These are phyloP conservation scores for Pipra filicauda DNA, from an alignment of 2,113 vertebrate genomes.

Conservation along the genomic window DNA sequence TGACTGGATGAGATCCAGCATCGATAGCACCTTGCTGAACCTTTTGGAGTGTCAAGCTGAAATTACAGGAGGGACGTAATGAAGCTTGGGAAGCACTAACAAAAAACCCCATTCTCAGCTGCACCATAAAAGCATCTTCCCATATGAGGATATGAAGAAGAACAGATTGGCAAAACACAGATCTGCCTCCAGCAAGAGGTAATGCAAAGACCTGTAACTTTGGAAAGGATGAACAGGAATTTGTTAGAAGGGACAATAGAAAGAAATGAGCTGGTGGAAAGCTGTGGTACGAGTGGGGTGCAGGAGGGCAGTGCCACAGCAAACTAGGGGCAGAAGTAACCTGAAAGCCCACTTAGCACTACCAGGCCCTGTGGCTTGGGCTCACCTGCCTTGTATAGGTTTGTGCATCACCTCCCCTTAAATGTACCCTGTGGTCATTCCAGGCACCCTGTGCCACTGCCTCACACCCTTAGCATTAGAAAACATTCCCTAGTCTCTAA, in stretches of 20 bases:
- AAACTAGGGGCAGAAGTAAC: background rate
- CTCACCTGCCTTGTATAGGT: background rate
- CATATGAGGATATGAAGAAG: background rate
- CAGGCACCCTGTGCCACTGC: background rate
- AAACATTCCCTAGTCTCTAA: background rate
- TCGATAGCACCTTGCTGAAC: constrained; percentile 32
- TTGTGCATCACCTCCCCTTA: background rate
- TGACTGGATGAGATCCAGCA: constrained; percentile 50
- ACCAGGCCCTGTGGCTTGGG: background rate
- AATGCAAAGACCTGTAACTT: background rate
- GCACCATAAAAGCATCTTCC: background rate
- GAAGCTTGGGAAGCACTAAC: background rate
- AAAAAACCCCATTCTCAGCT: background rate
- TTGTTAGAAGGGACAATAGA: background rate
- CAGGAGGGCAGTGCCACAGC: background rate
- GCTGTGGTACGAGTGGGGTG: background rate
- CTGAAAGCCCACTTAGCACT: background rate
- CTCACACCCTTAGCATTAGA: background rate
- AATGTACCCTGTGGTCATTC: background rate
- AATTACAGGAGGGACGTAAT: background rate
- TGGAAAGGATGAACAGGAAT: background rate
- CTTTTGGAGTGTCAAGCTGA: constrained; percentile 39
- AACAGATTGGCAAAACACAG: background rate
- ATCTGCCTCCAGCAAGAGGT: background rate
- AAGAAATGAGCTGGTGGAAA: background rate